These are phyloP conservation scores for Pterocles burchelli DNA, from an alignment of 2,113 vertebrate species.

Conservation along the genomic window DNA sequence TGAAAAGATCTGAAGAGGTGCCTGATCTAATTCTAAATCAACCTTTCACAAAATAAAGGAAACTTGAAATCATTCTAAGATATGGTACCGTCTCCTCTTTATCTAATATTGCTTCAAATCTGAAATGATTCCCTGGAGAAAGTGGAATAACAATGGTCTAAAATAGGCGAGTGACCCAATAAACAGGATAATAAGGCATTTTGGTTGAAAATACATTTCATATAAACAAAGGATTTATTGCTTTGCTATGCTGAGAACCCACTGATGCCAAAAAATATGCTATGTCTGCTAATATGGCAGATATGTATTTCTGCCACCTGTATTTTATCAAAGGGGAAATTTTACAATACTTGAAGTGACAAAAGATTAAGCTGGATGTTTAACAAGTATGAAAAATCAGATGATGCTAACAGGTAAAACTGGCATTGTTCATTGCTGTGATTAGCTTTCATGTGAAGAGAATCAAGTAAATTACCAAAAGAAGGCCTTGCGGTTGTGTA, in stretches of 20 bases:
- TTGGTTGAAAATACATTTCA: neutral
- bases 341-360: neutral
- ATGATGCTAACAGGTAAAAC: neutral
- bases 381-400: neutral
- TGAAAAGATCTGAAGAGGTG: slow-evolving; percentile 20
- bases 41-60: slow-evolving; percentile 28
- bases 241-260: neutral
- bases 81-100: neutral
- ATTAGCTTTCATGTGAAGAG: neutral
- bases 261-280: neutral
- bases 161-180: neutral
- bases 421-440: neutral
- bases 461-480: neutral
- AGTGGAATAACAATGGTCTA: neutral
- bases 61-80: neutral
- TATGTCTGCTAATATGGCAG: neutral
- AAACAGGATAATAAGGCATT: slow-evolving; percentile 1
- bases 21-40: slow-evolving; percentile 49
- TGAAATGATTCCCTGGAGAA: neutral
- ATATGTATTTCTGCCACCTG: neutral
- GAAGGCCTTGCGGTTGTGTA: neutral
- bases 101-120: neutral
- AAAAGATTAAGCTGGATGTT: neutral
- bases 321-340: neutral
- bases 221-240: neutral